phyloP scores from a whole-genome alignment of 2,888 invertebrate genomes.

The Ptilodon capucinus region DNA sequence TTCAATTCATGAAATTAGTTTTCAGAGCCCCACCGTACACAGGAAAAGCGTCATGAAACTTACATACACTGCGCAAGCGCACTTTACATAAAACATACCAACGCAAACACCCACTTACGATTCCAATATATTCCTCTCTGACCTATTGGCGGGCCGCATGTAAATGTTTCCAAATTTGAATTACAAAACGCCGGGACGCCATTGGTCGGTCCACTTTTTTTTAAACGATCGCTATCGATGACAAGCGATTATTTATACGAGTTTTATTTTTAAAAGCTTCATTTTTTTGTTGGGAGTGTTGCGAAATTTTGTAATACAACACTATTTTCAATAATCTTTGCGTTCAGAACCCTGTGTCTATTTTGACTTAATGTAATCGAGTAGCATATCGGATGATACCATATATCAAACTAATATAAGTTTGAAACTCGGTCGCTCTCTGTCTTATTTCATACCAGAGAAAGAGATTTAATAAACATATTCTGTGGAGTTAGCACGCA shows the following conservation, averaged over 20 bases:
- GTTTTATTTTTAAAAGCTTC: neutral
- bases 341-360: no score
- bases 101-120: constrained; percentile 46
- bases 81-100: constrained; percentile 35
- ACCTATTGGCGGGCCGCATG: constrained; percentile 76
- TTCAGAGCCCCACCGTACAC: constrained; percentile 5
- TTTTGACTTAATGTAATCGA: no score
- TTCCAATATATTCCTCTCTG: constrained; percentile 71
- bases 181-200: constrained; percentile 53
- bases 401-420: no score
- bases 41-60: constrained; percentile 40
- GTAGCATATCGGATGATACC: no score
- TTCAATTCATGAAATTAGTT: neutral
- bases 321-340: neutral
- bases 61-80: constrained; percentile 24
- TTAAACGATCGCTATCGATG: constrained; percentile 32
- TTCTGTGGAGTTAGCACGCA: no score
- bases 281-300: neutral
- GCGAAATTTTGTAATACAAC: constrained; percentile 3
- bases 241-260: constrained; percentile 35
- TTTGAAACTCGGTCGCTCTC: no score
- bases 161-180: constrained; percentile 71
- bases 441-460: no score
- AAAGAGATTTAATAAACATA: no score
- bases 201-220: constrained; percentile 49